Evolutionary conservation across 2,113 vertebrate species (phyloP).

Genomic region (Cervus canadensis): DNA sequence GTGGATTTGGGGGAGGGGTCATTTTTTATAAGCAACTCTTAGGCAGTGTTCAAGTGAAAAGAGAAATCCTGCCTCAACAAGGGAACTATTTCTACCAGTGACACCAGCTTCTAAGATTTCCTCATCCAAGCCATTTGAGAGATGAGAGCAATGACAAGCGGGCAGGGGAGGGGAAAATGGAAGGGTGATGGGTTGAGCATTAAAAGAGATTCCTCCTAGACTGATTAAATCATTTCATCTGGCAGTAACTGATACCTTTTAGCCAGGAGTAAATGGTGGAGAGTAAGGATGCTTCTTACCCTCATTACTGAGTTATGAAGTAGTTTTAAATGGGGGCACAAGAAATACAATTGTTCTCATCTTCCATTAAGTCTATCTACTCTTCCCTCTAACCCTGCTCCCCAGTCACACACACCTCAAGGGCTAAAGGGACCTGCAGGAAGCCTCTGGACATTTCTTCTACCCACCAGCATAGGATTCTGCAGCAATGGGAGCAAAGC

Average conservation of each 20-base stretch:
- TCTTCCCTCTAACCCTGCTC: background rate
- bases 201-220: conserved; percentile 33
- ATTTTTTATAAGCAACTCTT: background rate
- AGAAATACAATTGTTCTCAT: background rate
- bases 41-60: background rate
- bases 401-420: background rate
- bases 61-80: background rate
- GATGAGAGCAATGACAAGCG: background rate
- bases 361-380: background rate
- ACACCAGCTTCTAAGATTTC: conserved; percentile 18
- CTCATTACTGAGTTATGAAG: conserved; percentile 30
- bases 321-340: background rate
- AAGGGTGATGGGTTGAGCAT: background rate
- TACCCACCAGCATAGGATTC: background rate
- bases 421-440: background rate
- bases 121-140: conserved; percentile 7
- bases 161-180: background rate
- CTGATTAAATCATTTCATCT: conserved; percentile 50
- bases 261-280: background rate
- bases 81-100: background rate
- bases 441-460: background rate
- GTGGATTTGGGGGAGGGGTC: background rate
- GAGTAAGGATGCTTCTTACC: background rate
- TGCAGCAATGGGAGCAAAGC: background rate
- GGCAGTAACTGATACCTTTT: conserved; percentile 51